These are phyloP conservation scores for Drosophila seguyi DNA, from an alignment of 1,140 invertebrate genomes.

Conservation along the genomic window DNA sequence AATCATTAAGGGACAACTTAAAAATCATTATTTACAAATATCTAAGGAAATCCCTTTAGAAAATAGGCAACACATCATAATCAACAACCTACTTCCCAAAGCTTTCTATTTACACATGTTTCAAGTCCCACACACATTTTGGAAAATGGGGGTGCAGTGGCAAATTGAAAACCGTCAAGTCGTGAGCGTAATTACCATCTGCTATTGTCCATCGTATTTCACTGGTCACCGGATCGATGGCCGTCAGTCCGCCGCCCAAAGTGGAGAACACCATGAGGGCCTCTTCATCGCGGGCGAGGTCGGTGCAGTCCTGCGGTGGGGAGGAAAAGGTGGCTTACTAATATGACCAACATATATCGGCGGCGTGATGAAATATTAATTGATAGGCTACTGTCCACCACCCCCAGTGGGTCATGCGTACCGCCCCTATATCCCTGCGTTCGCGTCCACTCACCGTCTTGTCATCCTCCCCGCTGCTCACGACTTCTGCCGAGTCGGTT, in stretches of 20 bases:
- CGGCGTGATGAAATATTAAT: slow-evolving; percentile 49
- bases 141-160: slow-evolving; percentile 23
- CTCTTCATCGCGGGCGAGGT: slow-evolving; percentile 89
- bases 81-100: not conserved
- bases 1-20: too few relatives aligned
- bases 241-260: slow-evolving; percentile 94
- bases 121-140: slow-evolving; percentile 6
- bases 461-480: slow-evolving; percentile 63
- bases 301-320: slow-evolving; percentile 87
- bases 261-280: slow-evolving; percentile 94
- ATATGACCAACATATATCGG: slow-evolving; percentile 36
- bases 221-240: slow-evolving; percentile 93
- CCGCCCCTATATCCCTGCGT: not conserved
- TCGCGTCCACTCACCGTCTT: slow-evolving; percentile 49
- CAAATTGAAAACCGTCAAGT: slow-evolving; percentile 6
- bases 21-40: not conserved
- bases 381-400: slow-evolving; percentile 2
- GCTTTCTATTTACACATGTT: slow-evolving; percentile 15
- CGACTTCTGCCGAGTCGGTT: slow-evolving; percentile 76
- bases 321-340: slow-evolving; percentile 28
- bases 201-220: slow-evolving; percentile 94
- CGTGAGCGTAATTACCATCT: slow-evolving; percentile 89
- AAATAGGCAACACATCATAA: not conserved
- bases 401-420: slow-evolving; percentile 35
- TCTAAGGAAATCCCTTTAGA: not conserved